Conservation (phyloP, 2,888 invertebrate genomes). For the Cephalotes varians region DNA sequence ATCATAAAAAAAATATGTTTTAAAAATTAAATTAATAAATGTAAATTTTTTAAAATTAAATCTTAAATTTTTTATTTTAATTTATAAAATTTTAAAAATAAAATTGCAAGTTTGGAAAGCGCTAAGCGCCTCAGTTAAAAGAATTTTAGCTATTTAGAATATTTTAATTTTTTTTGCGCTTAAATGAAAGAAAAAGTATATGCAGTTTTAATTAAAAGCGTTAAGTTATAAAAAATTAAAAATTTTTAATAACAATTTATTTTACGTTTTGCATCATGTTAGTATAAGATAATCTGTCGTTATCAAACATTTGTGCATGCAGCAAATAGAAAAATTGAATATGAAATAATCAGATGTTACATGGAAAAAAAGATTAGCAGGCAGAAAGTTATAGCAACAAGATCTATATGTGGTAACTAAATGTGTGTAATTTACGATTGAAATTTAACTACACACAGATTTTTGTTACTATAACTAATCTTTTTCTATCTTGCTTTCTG, state of each 20-base stretch:
- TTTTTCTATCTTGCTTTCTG: too few relatives aligned
- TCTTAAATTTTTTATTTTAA: not conserved
- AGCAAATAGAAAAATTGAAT: not conserved
- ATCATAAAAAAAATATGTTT: not conserved
- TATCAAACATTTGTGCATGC: not conserved
- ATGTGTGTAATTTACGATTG: too few relatives aligned
- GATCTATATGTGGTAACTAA: too few relatives aligned
- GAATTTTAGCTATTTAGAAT: not conserved
- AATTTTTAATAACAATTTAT: not conserved
- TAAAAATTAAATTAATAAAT: not conserved
- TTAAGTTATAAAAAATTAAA: not conserved
- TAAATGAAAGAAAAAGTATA: not conserved
- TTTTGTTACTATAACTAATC: too few relatives aligned
- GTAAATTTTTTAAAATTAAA: conserved; percentile 9
- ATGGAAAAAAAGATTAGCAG: too few relatives aligned
- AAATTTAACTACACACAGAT: too few relatives aligned
- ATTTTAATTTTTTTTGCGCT: not conserved
- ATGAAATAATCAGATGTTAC: not conserved
- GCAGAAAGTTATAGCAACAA: too few relatives aligned
- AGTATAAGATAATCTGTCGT: not conserved
- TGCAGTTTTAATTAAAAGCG: not conserved
- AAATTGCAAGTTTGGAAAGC: not conserved
- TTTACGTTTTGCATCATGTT: not conserved
- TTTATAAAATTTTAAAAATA: not conserved
- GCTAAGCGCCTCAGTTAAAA: not conserved